A percentile compares a stretch with the other conserved stretches of the same genome.
phyloP scores from a whole-genome alignment of 2,888 invertebrate species.

The Erebia ligea region DNA sequence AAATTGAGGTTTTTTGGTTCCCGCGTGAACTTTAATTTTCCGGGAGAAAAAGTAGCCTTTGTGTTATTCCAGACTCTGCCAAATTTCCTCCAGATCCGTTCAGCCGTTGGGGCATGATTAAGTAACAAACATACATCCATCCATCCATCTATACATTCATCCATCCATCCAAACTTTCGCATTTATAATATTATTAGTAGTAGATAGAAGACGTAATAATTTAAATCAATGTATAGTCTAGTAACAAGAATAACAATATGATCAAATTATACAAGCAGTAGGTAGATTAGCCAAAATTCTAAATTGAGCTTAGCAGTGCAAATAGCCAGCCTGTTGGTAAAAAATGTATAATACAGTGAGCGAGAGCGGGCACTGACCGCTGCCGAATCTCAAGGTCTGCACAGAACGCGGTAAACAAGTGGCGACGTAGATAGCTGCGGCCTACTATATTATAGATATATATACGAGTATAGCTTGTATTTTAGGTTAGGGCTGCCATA shows the following conservation, averaged over 20 bases:
- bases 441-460: slow-evolving; percentile 16
- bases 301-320: slow-evolving; percentile 36
- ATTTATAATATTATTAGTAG: no score
- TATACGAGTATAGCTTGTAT: not conserved
- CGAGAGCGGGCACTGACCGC: slow-evolving; percentile 76
- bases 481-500: slow-evolving; percentile 21
- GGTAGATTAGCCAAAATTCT: slow-evolving; percentile 32
- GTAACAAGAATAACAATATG: not conserved
- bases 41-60: no score
- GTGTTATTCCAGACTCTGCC: no score
- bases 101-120: no score
- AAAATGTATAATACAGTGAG: slow-evolving; percentile 58
- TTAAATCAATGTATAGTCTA: slow-evolving; percentile 4
- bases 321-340: slow-evolving; percentile 49
- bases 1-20: no score
- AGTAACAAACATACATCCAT: no score
- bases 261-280: slow-evolving; percentile 15
- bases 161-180: no score
- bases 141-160: no score
- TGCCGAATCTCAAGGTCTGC: slow-evolving; percentile 81
- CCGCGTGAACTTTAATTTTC: no score
- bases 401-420: slow-evolving; percentile 77
- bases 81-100: no score
- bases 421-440: slow-evolving; percentile 55
- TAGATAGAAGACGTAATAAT: not conserved